Base-by-base conservation (phyloP, 2,888 invertebrate species). In the Junonia oenone region DNA sequence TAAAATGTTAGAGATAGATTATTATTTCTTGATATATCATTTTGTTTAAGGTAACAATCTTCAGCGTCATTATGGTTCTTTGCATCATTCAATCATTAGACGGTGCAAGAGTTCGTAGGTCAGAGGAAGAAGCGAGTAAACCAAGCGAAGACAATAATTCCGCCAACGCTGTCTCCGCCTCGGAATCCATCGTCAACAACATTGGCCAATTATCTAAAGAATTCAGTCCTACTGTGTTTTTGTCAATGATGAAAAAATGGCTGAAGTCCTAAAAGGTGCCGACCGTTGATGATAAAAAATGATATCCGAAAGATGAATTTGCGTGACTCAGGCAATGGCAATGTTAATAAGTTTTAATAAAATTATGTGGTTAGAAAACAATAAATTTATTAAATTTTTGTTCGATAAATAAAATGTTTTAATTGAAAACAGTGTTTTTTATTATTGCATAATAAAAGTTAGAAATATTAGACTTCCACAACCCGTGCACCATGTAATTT, bases 51-150 rank as follows among this genome's bases (percentile, higher is more conserved):
- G 37, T 46, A 17, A 38, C 27, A 8, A 38, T 52, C 38, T 31
- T 53, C 6, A 29, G 37, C 29, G 53, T 45, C 9, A 14, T 53
- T 11, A 17, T 53, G 14, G 19, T 53, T 8, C 14, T 53, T 4
- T 53, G 53, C 19, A 22, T 53, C 29, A 53, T 47, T 11, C 46
- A 53, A 27, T 46, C 38, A 17, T 46, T 53, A 35, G 22, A 17
- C 11, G 46, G 53, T 29, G 15, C 38, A 4, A 40, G 17, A 40
- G 17, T 17, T 19, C 17, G 38, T 5, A 40, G 19, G 2, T 13
- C 17, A 13, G 3, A 47, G 2, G 11, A 35, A 22, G n/a, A 53
- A 29, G 45, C 15, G 8, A 22, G 19, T 13, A 22, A 22, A 22
- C 22, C 22, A n/a, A n/a, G n/a, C n/a, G n/a, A n/a, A n/a, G n/a